Percentiles rank a stretch among this genome's conserved stretches.
Conservation (phyloP, 2,797 vertebrate genomes). For the Paguma larvata region DNA sequence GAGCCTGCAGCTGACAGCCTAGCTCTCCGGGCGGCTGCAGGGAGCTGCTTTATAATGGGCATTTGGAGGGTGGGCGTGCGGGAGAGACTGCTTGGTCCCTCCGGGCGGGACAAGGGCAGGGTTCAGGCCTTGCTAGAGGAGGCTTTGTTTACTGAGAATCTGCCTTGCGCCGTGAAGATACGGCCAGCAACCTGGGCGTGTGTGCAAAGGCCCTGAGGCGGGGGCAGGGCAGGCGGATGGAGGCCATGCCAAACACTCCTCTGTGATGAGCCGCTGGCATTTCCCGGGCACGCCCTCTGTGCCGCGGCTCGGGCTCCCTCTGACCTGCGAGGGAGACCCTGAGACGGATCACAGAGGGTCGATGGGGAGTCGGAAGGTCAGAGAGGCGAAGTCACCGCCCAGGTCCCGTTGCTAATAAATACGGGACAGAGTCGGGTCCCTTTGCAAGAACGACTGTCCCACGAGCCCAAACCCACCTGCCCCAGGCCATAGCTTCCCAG, state of each 20-base stretch:
- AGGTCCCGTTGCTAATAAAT: not conserved
- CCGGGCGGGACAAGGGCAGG: not conserved
- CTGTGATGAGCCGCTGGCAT: not conserved
- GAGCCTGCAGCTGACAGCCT: not conserved
- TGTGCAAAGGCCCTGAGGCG: slow-evolving; percentile 42
- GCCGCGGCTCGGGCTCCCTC: not conserved
- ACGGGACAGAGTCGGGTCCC: not conserved
- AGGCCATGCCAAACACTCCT: not conserved
- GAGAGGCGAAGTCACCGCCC: not conserved
- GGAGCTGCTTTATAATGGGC: no score
- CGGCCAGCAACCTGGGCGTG: not conserved
- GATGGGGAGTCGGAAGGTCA: not conserved
- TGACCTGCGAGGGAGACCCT: not conserved
- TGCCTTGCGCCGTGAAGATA: fast-evolving
- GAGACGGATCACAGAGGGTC: not conserved
- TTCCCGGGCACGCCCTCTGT: not conserved
- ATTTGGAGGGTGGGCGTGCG: fast-evolving
- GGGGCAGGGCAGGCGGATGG: not conserved
- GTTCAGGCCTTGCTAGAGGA: not conserved
- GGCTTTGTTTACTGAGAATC: not conserved
- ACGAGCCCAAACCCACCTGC: not conserved
- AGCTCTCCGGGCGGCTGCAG: no score
- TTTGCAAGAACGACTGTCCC: not conserved
- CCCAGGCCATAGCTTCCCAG: not conserved
- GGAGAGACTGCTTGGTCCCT: not conserved